Conservation (phyloP, 1,140 invertebrate genomes). For the Andrena cerasifolii region DNA sequence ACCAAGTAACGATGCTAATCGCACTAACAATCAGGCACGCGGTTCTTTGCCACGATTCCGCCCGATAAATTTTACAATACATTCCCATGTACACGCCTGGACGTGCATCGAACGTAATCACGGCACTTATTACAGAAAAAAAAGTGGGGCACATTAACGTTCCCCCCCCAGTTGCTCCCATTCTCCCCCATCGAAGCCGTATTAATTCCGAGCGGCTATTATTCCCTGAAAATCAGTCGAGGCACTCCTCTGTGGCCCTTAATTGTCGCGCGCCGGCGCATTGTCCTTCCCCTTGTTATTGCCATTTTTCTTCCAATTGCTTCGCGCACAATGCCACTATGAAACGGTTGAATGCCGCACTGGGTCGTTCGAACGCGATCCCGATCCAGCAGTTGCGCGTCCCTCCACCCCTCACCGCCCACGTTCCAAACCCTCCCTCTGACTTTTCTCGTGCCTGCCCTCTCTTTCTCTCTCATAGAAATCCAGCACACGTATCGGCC, state of each 20-base stretch:
- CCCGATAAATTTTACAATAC: neutral
- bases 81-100: slow-evolving; percentile 1
- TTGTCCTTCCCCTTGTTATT: slow-evolving; percentile 36
- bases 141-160: neutral
- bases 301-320: slow-evolving; percentile 35
- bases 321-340: slow-evolving; percentile 14
- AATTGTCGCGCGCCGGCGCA: slow-evolving; percentile 6
- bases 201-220: slow-evolving; percentile 15
- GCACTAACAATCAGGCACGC: no score
- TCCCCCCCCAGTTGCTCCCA: neutral
- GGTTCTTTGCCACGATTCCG: neutral
- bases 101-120: neutral
- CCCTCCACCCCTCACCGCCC: slow-evolving; percentile 19
- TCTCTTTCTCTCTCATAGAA: slow-evolving; percentile 38
- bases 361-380: slow-evolving; percentile 27
- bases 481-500: slow-evolving; percentile 63
- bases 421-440: slow-evolving; percentile 6
- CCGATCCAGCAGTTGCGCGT: slow-evolving; percentile 23
- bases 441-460: slow-evolving; percentile 12
- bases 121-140: neutral
- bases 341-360: neutral
- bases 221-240: slow-evolving; percentile 11
- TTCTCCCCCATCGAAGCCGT: neutral
- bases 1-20: no score
- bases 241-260: neutral